A percentile compares a stretch with the other conserved stretches of the same genome.
Evolutionary conservation across 2,888 invertebrate species (phyloP).

Genomic region (Spatulosminthurus flaviceps): DNA sequence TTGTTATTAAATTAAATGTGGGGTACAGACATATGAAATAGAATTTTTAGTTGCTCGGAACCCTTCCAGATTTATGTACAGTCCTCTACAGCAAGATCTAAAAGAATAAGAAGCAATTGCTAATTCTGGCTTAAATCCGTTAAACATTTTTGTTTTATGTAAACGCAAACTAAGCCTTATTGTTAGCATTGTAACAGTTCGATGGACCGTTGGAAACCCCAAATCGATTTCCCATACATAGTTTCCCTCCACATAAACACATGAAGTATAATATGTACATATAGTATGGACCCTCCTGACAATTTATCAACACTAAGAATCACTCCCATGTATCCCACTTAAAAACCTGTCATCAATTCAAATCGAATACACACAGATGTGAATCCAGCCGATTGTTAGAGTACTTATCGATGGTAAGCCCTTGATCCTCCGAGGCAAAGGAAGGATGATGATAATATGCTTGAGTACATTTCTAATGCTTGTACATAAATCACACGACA

Average conservation of each 20-base stretch:
- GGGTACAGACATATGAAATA: too few species aligned
- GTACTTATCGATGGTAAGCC: slow-evolving; percentile 26
- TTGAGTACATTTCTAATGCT: neutral
- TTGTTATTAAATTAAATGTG: too few species aligned
- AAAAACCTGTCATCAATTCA: slow-evolving; percentile 27
- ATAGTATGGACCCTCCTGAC: neutral
- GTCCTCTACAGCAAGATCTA: too few species aligned
- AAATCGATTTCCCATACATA: neutral
- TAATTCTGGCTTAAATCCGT: neutral
- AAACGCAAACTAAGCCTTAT: neutral
- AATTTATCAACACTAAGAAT: neutral
- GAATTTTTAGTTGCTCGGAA: too few species aligned
- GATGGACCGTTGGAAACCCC: neutral
- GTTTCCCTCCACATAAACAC: too few species aligned
- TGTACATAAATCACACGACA: slow-evolving; percentile 10
- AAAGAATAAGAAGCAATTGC: too few species aligned
- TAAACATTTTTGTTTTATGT: neutral
- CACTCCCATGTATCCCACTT: slow-evolving; percentile 27
- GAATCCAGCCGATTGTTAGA: slow-evolving; percentile 18
- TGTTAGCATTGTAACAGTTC: neutral
- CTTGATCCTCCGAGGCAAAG: slow-evolving; percentile 16
- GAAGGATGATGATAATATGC: slow-evolving; percentile 1
- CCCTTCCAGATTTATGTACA: too few species aligned
- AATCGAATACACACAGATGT: slow-evolving; percentile 18
- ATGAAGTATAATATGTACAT: neutral